Base-by-base conservation (phyloP, 1,140 invertebrate species). In the Antheraea pernyi region DNA sequence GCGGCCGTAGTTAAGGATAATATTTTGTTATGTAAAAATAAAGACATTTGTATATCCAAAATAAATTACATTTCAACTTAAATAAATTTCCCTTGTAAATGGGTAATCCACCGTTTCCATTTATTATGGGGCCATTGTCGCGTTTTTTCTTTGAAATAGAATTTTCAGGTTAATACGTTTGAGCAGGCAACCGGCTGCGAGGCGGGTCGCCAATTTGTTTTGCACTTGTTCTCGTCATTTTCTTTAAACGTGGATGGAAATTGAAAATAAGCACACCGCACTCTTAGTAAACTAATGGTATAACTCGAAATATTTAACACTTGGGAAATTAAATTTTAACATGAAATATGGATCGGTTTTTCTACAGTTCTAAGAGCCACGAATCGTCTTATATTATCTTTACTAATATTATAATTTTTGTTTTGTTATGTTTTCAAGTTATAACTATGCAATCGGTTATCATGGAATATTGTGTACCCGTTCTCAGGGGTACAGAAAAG, bases 81-180 rank as follows among this genome's bases (percentile, higher is more conserved):
- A 53, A 53, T 53, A 53, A 53, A 53, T 53, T 53, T 16, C 0
- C 46, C 46, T 5, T 53, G 46, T 16, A 53, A 53, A 53, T 53
- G 46, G 46, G 46, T 53, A 53, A 53, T 53, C 13, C 46, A 53
- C 4, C 11, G 46, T 53, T 53, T 53, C 46, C 46, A 53, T 53
- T 8, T 61, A 61, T 61, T 61, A 61, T 61, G 60, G 30, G 60
- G 16, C 9, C 19, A 36, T 30, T 36, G 60, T 61, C 46, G 19
- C 60, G 60, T 22, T 61, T 61, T 61, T 22, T 19, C 60, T 61
- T 61, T 61, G 60, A 61, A 19, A 36, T 61, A 30, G 19, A 30
- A 61, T 61, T 61, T 61, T 36, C 60, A 61, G 60, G 19, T 30
- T 61, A 61, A 61, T 61, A 30, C 60, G 22, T 61, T 30, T 16